phyloP scores from a whole-genome alignment of 1,140 invertebrate species.

The Drosophila murphyi region DNA sequence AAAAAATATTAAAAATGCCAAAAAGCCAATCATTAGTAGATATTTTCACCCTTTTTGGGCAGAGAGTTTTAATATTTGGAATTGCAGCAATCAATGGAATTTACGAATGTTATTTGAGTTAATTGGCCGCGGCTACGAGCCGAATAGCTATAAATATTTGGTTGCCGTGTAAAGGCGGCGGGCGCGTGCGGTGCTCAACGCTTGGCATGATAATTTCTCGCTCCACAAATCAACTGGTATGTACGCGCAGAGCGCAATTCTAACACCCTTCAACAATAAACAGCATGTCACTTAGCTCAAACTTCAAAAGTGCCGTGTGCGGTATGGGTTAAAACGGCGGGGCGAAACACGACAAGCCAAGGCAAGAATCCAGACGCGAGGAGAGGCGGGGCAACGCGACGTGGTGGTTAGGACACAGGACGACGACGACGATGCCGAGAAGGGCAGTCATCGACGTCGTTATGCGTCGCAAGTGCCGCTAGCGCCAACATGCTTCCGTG shows the following conservation, averaged over 20 bases:
- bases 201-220: conserved; percentile 83
- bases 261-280: conserved; percentile 84
- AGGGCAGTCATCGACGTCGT: conserved; percentile 80
- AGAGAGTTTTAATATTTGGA: background rate
- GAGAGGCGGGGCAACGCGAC: conserved; percentile 3
- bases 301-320: conserved; percentile 78
- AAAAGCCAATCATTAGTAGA: background rate
- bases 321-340: conserved; percentile 16
- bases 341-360: conserved; percentile 3
- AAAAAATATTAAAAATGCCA: background rate
- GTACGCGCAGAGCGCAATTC: conserved; percentile 64
- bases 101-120: conserved; percentile 31
- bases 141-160: conserved; percentile 35
- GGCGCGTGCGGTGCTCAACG: conserved; percentile 70
- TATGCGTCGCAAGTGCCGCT: conserved; percentile 75
- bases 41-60: background rate
- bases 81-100: conserved; percentile 20
- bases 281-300: conserved; percentile 84
- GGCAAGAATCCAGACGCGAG: background rate
- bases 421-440: conserved; percentile 25
- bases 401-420: conserved; percentile 13
- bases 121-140: conserved; percentile 34
- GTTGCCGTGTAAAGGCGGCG: conserved; percentile 52
- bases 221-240: conserved; percentile 64
- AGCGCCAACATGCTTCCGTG: conserved; percentile 78